phyloP scores from a whole-genome alignment of 2,888 invertebrate species.

The Abscondita cerata region DNA sequence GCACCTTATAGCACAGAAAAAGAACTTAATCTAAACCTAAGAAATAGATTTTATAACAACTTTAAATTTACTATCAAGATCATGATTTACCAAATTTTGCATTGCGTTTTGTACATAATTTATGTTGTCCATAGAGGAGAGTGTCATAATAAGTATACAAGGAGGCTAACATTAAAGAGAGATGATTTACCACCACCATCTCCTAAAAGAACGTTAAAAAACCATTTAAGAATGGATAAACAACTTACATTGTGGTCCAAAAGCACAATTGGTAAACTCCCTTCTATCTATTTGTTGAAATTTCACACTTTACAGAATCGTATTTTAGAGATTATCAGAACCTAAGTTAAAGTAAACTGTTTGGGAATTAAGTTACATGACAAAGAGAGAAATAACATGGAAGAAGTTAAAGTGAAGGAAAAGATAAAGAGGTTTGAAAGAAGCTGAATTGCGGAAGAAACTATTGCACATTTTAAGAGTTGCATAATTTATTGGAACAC shows the following conservation, averaged over 20 bases:
- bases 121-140: too few relatives aligned
- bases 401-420: slow-evolving; percentile 84
- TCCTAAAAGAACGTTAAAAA: slow-evolving; percentile 74
- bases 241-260: slow-evolving; percentile 88
- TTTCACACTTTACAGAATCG: too few relatives aligned
- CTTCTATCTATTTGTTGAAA: too few relatives aligned
- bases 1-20: too few relatives aligned
- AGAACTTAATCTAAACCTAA: too few relatives aligned
- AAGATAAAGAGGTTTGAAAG: slow-evolving; percentile 85
- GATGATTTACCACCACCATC: slow-evolving; percentile 50
- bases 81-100: too few relatives aligned
- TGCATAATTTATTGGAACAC: slow-evolving; percentile 80
- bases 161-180: slow-evolving; percentile 56
- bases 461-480: slow-evolving; percentile 82
- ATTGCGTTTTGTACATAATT: too few relatives aligned
- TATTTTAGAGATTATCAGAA: slow-evolving; percentile 66
- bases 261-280: slow-evolving; percentile 80
- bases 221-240: slow-evolving; percentile 91
- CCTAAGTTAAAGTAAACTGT: slow-evolving; percentile 85
- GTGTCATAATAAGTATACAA: slow-evolving; percentile 70
- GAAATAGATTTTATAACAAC: too few relatives aligned
- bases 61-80: too few relatives aligned
- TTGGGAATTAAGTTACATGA: slow-evolving; percentile 92
- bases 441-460: slow-evolving; percentile 80
- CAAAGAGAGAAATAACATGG: slow-evolving; percentile 85